Percentiles rank a stretch among this genome's conserved stretches.
phyloP scores from a whole-genome alignment of 2,888 invertebrate species.

The Tryphoninae sp. region DNA sequence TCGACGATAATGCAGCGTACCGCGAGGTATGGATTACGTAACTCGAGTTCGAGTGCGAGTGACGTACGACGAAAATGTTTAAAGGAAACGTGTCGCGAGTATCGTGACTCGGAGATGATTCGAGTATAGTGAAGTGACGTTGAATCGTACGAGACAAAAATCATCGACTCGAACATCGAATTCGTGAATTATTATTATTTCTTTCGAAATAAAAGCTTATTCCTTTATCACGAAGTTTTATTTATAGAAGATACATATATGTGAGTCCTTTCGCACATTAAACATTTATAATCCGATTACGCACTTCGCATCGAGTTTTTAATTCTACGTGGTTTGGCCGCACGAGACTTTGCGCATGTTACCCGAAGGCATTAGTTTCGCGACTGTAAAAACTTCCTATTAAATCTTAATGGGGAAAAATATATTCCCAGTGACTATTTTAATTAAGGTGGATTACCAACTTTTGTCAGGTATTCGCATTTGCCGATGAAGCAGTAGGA shows the following conservation, averaged over 20 bases:
- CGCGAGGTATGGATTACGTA: too few species aligned
- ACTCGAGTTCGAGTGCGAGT: too few species aligned
- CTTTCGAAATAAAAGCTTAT: too few species aligned
- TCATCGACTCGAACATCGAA: neutral
- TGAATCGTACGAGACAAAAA: neutral
- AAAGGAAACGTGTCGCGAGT: neutral
- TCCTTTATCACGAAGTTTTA: too few species aligned
- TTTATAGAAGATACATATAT: too few species aligned
- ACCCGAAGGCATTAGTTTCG: too few species aligned
- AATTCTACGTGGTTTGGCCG: neutral
- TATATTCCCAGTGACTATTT: slow-evolving; percentile 6
- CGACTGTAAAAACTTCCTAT: slow-evolving; percentile 2
- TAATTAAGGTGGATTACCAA: slow-evolving; percentile 2
- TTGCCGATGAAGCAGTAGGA: neutral
- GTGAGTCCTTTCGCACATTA: too few species aligned
- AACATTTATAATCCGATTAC: too few species aligned
- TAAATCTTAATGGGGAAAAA: neutral
- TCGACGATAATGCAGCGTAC: too few species aligned
- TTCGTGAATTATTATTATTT: too few species aligned
- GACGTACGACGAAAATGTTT: neutral
- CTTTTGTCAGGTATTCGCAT: neutral
- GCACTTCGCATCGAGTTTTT: too few species aligned
- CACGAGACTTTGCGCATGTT: neutral
- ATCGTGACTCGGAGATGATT: neutral
- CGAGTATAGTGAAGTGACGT: slow-evolving; percentile 3